Base-by-base conservation (phyloP, 2,888 invertebrate genomes). In the Drosophila nr. perissopoda region DNA sequence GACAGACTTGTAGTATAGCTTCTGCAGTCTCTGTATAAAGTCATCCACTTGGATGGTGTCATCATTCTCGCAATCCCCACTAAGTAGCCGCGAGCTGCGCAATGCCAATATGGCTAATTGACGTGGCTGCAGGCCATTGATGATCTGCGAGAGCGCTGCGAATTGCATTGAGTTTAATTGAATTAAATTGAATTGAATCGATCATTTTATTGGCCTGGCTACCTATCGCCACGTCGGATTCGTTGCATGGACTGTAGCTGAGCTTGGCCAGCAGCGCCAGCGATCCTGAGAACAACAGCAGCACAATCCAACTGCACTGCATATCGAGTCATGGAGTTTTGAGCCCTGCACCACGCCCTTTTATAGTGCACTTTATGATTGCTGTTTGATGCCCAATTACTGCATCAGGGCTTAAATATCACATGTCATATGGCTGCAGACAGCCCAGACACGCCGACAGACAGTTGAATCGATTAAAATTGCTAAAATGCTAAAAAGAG, bases 101-200 rank as follows among this genome's bases (percentile, higher is more conserved):
- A 72, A 56, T 1, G 79, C 83, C 29, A 93, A 74, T 65, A 93
- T 91, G 46, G 89, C 88, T 69, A 93, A 49, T 29, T 89, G 90
- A 0, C 83, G 81, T 13, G 92, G 92, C 51, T 84, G 82, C 18
- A 93, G 71, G 0, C 92, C 92, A 62, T 90, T 92, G 18, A 93
- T 88, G 33, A 92, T 93, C 79, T 93, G 91, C 3, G 92, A 88
- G 21, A 93, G 86, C 1, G 92, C 92, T 93, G 60, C 10, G 13
- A 21, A 53, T 60, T 38, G 29, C 21, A 61, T 21, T 42, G 27
- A 49, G 63, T 21, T 63, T 13, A 46, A 46, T 46, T 25, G 27
- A 25, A 49, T 46, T 40, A 18, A 34, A 33, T 65, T 25, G 40
- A 21, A 58, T n/a, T 42, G 33, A 42, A 40, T 46, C 25, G 33